These are phyloP conservation scores for Priocnemis perturbator DNA, from an alignment of 2,888 invertebrate genomes.

Conservation along the genomic window DNA sequence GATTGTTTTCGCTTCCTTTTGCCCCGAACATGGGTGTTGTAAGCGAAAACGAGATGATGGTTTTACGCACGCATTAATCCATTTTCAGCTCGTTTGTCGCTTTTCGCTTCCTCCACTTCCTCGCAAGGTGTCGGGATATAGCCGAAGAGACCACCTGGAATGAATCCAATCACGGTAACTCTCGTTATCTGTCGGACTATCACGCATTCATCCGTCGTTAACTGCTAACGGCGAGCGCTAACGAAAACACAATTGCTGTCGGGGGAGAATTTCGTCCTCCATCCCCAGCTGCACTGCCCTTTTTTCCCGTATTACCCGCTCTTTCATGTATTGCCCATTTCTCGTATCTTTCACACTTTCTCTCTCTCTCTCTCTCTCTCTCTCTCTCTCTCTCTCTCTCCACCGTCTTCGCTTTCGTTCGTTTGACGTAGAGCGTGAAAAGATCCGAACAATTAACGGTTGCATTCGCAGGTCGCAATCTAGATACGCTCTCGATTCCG, in stretches of 20 bases:
- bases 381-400: background rate
- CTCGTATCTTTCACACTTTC: background rate
- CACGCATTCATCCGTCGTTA: constrained; percentile 25
- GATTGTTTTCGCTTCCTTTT: too few relatives aligned
- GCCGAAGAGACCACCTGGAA: constrained; percentile 48
- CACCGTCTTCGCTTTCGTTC: too few relatives aligned
- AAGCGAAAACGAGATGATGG: constrained; percentile 54
- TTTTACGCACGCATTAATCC: constrained; percentile 67
- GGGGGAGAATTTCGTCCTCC: constrained; percentile 19
- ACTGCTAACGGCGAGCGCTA: constrained; percentile 25
- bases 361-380: background rate
- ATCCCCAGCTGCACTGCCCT: too few relatives aligned
- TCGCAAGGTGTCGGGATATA: constrained; percentile 23
- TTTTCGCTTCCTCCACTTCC: constrained; percentile 14
- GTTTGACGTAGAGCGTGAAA: background rate
- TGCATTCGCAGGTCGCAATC: constrained; percentile 59
- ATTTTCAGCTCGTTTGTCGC: constrained; percentile 64
- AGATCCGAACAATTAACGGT: background rate
- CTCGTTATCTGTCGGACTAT: constrained; percentile 20
- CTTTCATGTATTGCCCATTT: too few relatives aligned
- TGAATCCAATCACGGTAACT: constrained; percentile 45
- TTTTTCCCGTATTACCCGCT: too few relatives aligned
- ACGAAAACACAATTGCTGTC: constrained; percentile 26
- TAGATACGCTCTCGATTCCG: constrained; percentile 68
- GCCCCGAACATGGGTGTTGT: constrained; percentile 29